Conservation (phyloP, 1,140 invertebrate genomes). For the Leptestheria dahalacensis region DNA sequence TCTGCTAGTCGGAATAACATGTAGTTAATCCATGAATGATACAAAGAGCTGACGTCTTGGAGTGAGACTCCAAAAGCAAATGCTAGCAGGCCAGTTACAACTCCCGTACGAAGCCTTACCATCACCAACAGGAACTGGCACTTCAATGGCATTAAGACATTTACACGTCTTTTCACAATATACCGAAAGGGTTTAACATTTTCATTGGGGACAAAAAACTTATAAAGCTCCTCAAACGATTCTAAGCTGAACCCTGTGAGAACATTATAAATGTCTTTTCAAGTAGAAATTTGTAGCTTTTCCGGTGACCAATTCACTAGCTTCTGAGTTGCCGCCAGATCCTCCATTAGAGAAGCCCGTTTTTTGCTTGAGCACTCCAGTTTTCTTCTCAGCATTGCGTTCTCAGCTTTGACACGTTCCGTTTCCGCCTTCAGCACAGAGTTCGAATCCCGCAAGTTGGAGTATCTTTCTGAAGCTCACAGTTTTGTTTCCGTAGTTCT, state of each 20-base stretch:
- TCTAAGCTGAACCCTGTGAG: not conserved
- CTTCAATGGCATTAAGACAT: not conserved
- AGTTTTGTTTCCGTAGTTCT: too few relatives aligned
- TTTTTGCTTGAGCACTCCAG: too few relatives aligned
- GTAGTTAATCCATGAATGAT: not conserved
- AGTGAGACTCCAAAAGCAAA: not conserved
- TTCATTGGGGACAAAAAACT: not conserved
- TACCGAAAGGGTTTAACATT: not conserved
- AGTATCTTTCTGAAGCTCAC: too few relatives aligned
- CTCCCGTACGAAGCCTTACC: not conserved
- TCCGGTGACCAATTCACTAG: not conserved
- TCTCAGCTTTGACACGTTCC: too few relatives aligned
- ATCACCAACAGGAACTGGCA: not conserved
- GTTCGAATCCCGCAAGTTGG: too few relatives aligned
- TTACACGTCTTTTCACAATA: not conserved
- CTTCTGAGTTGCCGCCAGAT: too few relatives aligned
- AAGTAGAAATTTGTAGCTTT: not conserved
- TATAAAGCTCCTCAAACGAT: not conserved
- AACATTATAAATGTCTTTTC: not conserved
- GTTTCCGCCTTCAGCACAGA: too few relatives aligned
- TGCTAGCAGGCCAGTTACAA: not conserved
- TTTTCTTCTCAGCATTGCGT: too few relatives aligned
- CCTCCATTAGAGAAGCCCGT: too few relatives aligned
- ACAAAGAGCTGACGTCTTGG: not conserved
- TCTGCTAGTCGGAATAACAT: not conserved